Evolutionary conservation across 92 coral and sea anemone species (phyloP), one percentile per base, ranked within the genome.

Genomic region (Epizoanthus rinbou): DNA sequence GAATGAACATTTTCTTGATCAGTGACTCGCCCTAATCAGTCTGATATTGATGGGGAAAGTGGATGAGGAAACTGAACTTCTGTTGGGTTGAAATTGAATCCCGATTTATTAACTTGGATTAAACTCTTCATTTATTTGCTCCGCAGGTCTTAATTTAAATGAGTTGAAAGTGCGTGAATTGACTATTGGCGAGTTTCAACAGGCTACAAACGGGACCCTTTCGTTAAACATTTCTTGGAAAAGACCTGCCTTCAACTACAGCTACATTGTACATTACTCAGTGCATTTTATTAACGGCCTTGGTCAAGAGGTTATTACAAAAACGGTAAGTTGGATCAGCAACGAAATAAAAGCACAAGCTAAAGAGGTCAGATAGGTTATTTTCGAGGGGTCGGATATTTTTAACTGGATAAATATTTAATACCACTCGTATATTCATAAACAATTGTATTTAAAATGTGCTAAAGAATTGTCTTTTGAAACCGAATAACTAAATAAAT

Each of bases 241-340:
- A 65, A 65, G 16, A 16, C 71, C 71, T 11, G 33, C 71, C 23
- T 65, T 65, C 45, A 65, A 65, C 71, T 65, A 65, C 35, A 65
- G 71, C 71, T 21, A 2, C 39, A 65, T 65, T 65, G 35, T 3
- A 15, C 16, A 65, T 14, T 78, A 60, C 53, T 21, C 57, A 14
- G 82, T 78, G 69, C 62, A 5, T 8, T 57, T 59, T 35, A 3
- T 5, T 22, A 21, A 62, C 54, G 45, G 70, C 45, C 47, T 60
- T 14, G 23, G 37, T 69, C 62, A 78, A 62, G 58, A 39, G 47
- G 53, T 75, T 41, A 37, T 37, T 8, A 11, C 22, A 37, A 78
- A 60, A 59, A 62, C 82, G 82, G 82, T 78, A 22, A 60, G 72
- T 66, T 1, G 21, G 9, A 31, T 35, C 14, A n/a, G 3, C 0